Conservation (phyloP, 2,888 invertebrate species). For the Agrotis puta region DNA sequence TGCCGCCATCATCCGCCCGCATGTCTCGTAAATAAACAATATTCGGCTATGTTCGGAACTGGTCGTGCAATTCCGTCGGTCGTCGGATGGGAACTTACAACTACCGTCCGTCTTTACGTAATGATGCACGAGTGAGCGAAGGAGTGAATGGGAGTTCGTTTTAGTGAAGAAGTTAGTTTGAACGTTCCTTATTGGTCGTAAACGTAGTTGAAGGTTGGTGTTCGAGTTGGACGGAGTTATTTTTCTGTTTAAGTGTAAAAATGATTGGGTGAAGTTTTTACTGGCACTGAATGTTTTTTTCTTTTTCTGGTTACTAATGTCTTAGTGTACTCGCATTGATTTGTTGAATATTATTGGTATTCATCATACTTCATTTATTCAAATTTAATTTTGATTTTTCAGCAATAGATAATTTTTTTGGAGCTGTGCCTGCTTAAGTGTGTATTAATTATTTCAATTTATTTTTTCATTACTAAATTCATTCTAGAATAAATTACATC, state of each 20-base stretch:
- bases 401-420: too few species aligned
- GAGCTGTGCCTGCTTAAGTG: too few species aligned
- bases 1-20: constrained; percentile 19
- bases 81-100: constrained; percentile 49
- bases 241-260: constrained; percentile 22
- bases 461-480: too few species aligned
- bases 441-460: too few species aligned
- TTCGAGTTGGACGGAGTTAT: constrained; percentile 13
- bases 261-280: constrained; percentile 4
- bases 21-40: constrained; percentile 58
- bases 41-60: constrained; percentile 26
- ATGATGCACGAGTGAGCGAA: constrained; percentile 57
- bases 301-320: too few species aligned
- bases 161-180: constrained; percentile 35
- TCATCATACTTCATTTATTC: too few species aligned
- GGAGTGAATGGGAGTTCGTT: constrained; percentile 27
- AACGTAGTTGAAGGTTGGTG: constrained; percentile 18
- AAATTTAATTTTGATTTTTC: too few species aligned
- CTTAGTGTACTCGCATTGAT: too few species aligned
- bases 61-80: constrained; percentile 35
- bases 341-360: neutral
- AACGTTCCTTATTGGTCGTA: constrained; percentile 42
- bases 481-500: too few species aligned
- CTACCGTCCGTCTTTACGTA: constrained; percentile 49
- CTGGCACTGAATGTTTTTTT: neutral